A percentile compares a stretch with the other conserved stretches of the same genome.
These are phyloP conservation scores for Cistogaster globosa DNA, from an alignment of 2,888 invertebrate genomes.

Conservation along the genomic window DNA sequence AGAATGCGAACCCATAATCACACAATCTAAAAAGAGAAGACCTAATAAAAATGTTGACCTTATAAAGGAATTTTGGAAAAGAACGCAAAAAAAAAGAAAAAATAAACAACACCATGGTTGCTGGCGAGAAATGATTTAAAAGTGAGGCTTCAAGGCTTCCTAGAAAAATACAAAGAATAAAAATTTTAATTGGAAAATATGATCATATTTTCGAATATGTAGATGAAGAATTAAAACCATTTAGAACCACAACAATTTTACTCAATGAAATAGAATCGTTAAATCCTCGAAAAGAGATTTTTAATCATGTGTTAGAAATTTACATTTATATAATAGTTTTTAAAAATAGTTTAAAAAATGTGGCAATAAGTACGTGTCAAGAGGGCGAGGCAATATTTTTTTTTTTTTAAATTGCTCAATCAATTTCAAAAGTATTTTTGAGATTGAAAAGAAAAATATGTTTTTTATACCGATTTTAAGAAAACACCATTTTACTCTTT, in stretches of 20 bases:
- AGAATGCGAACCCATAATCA: background rate
- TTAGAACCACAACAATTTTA: background rate
- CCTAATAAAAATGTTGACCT: background rate
- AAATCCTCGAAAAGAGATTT: constrained; percentile 17
- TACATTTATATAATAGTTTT: background rate
- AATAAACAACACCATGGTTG: background rate
- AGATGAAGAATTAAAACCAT: background rate
- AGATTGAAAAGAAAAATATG: background rate
- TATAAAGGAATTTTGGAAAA: background rate
- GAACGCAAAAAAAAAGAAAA: background rate
- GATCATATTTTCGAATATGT: constrained; percentile 12
- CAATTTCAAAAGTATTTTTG: background rate
- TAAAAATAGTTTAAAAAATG: constrained; percentile 4
- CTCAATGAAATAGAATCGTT: constrained; percentile 9
- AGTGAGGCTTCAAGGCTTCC: background rate
- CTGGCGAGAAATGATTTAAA: background rate
- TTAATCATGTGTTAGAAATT: constrained; percentile 8
- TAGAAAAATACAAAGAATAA: background rate
- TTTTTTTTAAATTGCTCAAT: background rate
- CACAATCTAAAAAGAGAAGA: background rate
- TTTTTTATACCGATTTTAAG: constrained; percentile 11
- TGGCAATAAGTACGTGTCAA: constrained; percentile 5
- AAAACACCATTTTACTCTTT: constrained; percentile 1
- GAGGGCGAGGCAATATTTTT: constrained; percentile 9
- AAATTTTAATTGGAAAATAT: constrained; percentile 3